Conservation (phyloP, 2,113 vertebrate genomes). For the Microcebus tavaratra region DNA sequence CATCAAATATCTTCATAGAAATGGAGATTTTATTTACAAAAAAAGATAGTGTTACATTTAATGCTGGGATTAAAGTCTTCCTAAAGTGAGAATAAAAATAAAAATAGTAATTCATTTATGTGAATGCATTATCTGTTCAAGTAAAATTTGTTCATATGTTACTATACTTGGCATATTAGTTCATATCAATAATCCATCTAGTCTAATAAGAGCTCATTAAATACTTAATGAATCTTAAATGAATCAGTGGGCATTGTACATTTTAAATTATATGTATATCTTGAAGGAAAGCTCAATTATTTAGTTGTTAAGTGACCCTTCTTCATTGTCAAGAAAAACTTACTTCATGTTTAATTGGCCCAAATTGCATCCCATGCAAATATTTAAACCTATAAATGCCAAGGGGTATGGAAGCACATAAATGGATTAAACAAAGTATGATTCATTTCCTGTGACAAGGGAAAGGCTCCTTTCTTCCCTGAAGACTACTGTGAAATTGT, state of each 20-base stretch:
- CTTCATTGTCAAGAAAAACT: not conserved
- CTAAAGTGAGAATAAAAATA: not conserved
- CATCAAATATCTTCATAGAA: not conserved
- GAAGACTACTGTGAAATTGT: not conserved
- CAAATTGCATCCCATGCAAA: not conserved
- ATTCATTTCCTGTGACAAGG: not conserved
- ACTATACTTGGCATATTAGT: not conserved
- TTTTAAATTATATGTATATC: not conserved
- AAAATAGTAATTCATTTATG: not conserved
- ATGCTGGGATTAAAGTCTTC: not conserved
- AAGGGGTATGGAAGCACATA: not conserved
- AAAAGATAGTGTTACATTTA: not conserved
- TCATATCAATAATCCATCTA: not conserved
- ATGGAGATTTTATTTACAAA: not conserved
- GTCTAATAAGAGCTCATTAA: constrained; percentile 2
- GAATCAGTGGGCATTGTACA: not conserved
- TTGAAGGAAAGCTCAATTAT: not conserved
- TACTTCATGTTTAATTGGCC: not conserved
- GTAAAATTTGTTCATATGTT: not conserved
- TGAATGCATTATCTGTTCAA: not conserved
- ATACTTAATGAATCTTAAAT: not conserved
- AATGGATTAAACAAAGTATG: not conserved
- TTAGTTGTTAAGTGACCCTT: not conserved
- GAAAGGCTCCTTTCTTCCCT: not conserved
- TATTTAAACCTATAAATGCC: not conserved